Percentiles rank a stretch among this genome's conserved stretches.
phyloP scores from a whole-genome alignment of 2,113 vertebrate genomes.

The Hylia prasina region DNA sequence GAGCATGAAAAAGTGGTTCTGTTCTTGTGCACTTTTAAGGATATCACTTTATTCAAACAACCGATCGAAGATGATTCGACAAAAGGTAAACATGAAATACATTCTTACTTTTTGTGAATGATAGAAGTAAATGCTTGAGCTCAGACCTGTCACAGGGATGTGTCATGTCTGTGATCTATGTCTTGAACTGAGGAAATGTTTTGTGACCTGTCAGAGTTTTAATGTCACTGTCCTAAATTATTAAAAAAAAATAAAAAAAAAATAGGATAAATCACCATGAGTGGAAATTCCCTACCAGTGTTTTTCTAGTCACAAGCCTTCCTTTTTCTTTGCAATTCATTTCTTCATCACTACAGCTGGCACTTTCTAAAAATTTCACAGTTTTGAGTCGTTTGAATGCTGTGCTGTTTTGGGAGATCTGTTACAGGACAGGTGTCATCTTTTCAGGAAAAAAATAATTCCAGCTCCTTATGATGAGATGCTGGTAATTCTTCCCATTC shows the following conservation, averaged over 20 bases:
- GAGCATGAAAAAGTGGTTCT: slow-evolving; percentile 97
- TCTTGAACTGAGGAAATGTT: neutral
- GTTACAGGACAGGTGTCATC: neutral
- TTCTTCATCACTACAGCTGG: neutral
- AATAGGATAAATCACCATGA: neutral
- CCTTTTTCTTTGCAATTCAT: neutral
- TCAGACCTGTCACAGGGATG: neutral
- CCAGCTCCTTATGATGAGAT: neutral
- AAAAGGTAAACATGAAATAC: slow-evolving; percentile 78
- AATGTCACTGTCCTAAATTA: neutral
- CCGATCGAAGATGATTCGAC: slow-evolving; percentile 95
- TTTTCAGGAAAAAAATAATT: neutral
- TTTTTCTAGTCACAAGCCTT: neutral
- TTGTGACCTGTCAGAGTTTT: neutral
- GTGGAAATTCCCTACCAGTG: neutral
- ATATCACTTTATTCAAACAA: slow-evolving; percentile 97
- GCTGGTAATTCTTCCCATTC: neutral
- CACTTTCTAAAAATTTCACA: neutral
- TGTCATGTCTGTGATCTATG: neutral
- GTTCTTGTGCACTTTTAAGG: slow-evolving; percentile 97
- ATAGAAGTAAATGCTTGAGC: neutral
- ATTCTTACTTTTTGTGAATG: neutral
- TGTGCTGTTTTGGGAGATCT: slow-evolving; percentile 13
- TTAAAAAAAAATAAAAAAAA: neutral
- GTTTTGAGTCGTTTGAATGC: neutral